Evolutionary conservation across 2,888 invertebrate genomes (phyloP), one percentile per base, ranked within the genome.

Genomic region (Oscheius sp.): DNA sequence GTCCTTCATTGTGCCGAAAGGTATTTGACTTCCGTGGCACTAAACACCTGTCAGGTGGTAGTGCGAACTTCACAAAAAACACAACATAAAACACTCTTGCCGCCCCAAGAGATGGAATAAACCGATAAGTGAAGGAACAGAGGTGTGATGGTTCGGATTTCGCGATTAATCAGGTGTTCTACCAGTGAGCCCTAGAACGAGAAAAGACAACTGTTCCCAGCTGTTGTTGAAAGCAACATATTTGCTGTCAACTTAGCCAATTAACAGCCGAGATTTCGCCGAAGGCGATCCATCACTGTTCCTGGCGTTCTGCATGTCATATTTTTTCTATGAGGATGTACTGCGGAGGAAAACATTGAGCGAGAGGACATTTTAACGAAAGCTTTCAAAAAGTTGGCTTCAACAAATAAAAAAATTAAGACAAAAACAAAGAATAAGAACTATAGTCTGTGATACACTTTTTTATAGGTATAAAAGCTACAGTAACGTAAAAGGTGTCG

Each of bases 141-240:
- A 59, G 44, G 44, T 41, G 59, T 28, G 59, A 36, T 36, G 54
- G 41, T 26, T 59, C 41, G 59, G 28, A 44, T 59, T 59, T 59
- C 59, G 6, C 54, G 54, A 59, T 59, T 59, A 59, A 59, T 59
- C 59, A 59, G 59, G 44, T 44, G 59, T 59, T 59, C 59, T 41
- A 33, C 54, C 54, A 59, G 36, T 26, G 50, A 9, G 24, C 57
- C n/a, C n/a, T n/a, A n/a, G n/a, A n/a, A n/a, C n/a, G n/a, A n/a
- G n/a, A n/a, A n/a, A n/a, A n/a, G n/a, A 12, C 57, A 59, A 59
- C 59, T 59, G 59, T 59, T 59, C 44, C 59, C 59, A 59, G 59
- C 59, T 59, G 59, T 44, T 59, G 59, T 59, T 59, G 44, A 59
- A 59, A 59, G 59, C 59, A 59, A 59, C 59, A 59, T 59, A 59